A percentile compares a stretch with the other conserved stretches of the same genome.
Conservation (phyloP, 2,113 vertebrate species). For the Delphinus delphis region DNA sequence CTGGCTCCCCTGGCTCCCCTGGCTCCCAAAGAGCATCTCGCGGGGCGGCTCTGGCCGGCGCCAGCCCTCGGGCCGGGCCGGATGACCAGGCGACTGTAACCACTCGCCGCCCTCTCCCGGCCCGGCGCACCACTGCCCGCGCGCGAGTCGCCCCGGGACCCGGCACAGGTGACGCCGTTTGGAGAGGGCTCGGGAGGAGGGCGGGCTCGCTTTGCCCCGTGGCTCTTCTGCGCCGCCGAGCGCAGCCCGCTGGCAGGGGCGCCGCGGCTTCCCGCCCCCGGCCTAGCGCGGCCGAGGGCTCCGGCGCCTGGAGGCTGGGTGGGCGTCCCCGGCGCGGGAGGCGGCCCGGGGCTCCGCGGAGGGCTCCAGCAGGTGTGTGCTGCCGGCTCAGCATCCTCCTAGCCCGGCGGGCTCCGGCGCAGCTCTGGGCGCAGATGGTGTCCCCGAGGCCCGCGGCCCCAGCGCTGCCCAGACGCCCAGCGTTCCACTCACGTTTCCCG, state of each 20-base stretch:
- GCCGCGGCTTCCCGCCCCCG: not conserved
- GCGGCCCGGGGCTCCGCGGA: not conserved
- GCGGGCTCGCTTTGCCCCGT: not conserved
- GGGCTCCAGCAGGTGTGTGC: conserved; percentile 58
- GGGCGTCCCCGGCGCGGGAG: conserved; percentile 13
- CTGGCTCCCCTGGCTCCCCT: not conserved
- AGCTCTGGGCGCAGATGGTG: not conserved
- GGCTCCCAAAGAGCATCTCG: conserved; percentile 51
- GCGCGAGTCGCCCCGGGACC: conserved; percentile 23
- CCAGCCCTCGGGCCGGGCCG: conserved; percentile 34
- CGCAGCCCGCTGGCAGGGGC: not conserved
- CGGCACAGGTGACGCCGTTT: conserved; percentile 68
- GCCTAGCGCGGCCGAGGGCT: conserved; percentile 47
- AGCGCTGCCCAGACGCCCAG: not conserved
- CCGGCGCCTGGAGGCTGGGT: not conserved
- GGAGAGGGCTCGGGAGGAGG: not conserved
- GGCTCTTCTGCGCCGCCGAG: not conserved
- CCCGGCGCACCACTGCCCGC: not conserved
- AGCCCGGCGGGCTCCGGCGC: not conserved
- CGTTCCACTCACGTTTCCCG: not conserved
- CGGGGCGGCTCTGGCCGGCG: conserved; percentile 44
- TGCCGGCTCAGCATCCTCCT: conserved; percentile 37
- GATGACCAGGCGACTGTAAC: conserved; percentile 37
- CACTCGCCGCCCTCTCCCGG: conserved; percentile 4
- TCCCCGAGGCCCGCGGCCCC: not conserved